These are phyloP conservation scores for Tetanocera ferruginea DNA, from an alignment of 2,888 invertebrate species.

Conservation along the genomic window DNA sequence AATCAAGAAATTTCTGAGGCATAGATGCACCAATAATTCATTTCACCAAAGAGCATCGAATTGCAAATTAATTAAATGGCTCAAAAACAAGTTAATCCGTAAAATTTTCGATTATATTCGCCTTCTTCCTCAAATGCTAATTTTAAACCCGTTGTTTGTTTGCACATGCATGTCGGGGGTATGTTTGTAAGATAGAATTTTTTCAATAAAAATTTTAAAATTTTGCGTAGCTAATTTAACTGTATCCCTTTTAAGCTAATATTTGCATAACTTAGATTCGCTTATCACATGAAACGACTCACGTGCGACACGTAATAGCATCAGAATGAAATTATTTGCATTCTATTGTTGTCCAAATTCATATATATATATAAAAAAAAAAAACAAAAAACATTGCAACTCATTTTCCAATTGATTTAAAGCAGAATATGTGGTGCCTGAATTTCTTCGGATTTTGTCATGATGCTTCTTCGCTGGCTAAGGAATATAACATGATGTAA, in stretches of 20 bases:
- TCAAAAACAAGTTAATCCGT: conserved; percentile 33
- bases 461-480: neutral
- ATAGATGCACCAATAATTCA: conserved; percentile 52
- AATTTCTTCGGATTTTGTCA: neutral
- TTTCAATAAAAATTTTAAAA: conserved; percentile 19
- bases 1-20: conserved; percentile 47
- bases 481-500: conserved; percentile 51
- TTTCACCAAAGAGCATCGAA: conserved; percentile 62
- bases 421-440: conserved; percentile 32
- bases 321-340: neutral
- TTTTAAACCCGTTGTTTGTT: neutral
- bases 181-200: neutral
- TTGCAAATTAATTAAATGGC: conserved; percentile 65
- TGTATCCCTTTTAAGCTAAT: conserved; percentile 53
- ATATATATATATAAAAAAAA: conserved; percentile 17
- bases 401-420: conserved; percentile 32
- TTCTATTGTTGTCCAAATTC: conserved; percentile 8
- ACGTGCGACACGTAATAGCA: conserved; percentile 52
- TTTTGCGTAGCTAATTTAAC: conserved; percentile 22
- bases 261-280: conserved; percentile 68
- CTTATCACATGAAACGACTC: conserved; percentile 50
- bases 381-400: neutral
- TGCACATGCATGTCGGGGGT: neutral
- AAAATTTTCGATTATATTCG: neutral
- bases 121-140: neutral